phyloP scores from a whole-genome alignment of 1,140 invertebrate genomes.

The Eueides isabella region DNA sequence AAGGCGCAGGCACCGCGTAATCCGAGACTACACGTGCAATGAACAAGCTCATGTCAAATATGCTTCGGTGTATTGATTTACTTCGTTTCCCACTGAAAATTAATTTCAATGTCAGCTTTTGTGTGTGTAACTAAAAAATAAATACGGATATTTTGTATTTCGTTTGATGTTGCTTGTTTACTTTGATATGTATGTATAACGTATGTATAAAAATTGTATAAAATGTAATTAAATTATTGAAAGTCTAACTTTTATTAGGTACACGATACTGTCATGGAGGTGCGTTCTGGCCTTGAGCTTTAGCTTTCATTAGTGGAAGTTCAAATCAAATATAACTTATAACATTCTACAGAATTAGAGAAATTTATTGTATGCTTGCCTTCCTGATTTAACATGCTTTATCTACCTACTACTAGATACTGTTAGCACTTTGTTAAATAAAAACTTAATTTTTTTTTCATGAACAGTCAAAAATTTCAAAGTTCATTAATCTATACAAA shows the following conservation, averaged over 20 bases:
- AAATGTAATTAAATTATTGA: background rate
- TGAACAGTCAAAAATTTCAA: too few species aligned
- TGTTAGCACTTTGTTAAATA: too few species aligned
- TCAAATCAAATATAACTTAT: background rate
- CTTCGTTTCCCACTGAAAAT: background rate
- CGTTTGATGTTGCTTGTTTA: background rate
- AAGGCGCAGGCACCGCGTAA: slow-evolving; percentile 7
- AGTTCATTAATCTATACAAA: too few species aligned
- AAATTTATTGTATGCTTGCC: too few species aligned
- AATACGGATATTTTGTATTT: background rate
- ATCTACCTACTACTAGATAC: too few species aligned
- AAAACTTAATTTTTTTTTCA: too few species aligned
- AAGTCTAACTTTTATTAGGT: too few species aligned
- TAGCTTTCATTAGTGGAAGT: too few species aligned
- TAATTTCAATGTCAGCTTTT: slow-evolving; percentile 10
- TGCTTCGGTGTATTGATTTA: slow-evolving; percentile 12
- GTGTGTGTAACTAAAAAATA: slow-evolving; percentile 5
- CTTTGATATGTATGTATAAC: background rate
- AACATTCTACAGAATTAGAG: too few species aligned
- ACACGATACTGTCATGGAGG: too few species aligned
- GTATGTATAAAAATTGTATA: background rate
- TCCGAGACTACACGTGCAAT: background rate
- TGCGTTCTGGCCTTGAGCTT: too few species aligned
- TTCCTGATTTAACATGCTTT: too few species aligned
- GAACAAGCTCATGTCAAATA: background rate